phyloP scores from a whole-genome alignment of 2,113 vertebrate genomes.

The Oryzias celebensis region DNA sequence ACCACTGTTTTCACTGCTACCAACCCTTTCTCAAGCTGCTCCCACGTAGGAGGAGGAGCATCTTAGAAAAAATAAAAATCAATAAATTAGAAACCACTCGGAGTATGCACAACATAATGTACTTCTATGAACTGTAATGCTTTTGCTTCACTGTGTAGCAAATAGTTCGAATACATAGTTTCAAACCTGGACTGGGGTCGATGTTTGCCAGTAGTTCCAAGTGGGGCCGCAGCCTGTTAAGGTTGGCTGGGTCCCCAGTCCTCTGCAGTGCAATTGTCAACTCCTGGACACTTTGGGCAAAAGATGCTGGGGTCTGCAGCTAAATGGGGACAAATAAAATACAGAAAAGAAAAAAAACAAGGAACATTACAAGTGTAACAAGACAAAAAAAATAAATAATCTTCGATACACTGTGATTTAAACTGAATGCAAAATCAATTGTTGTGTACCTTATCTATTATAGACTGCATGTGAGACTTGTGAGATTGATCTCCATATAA shows the following conservation, averaged over 20 bases:
- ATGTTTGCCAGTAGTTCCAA: constrained; percentile 95
- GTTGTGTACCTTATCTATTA: constrained; percentile 92
- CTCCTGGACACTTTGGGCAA: constrained; percentile 98
- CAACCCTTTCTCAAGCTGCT: constrained; percentile 95
- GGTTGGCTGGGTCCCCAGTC: constrained; percentile 96
- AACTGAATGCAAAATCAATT: too few relatives aligned
- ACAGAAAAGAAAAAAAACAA: background rate
- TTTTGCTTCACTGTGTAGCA: background rate
- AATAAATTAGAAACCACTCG: background rate
- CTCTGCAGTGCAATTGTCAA: constrained; percentile 97
- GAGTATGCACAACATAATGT: background rate
- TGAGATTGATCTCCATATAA: constrained; percentile 96
- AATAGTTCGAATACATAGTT: background rate
- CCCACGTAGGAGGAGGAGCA: constrained; percentile 95
- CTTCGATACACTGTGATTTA: too few relatives aligned
- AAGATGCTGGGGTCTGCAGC: constrained; percentile 98
- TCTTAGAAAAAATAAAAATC: constrained; percentile 71
- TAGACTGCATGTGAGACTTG: constrained; percentile 99
- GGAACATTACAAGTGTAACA: background rate
- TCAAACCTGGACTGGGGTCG: constrained; percentile 94
- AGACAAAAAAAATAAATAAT: background rate
- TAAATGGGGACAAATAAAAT: constrained; percentile 60
- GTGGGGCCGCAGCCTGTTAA: constrained; percentile 94
- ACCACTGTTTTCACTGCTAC: constrained; percentile 98
- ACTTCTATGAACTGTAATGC: background rate